Base-by-base conservation (phyloP, 2,113 vertebrate species). In the Nothocercus julius region DNA sequence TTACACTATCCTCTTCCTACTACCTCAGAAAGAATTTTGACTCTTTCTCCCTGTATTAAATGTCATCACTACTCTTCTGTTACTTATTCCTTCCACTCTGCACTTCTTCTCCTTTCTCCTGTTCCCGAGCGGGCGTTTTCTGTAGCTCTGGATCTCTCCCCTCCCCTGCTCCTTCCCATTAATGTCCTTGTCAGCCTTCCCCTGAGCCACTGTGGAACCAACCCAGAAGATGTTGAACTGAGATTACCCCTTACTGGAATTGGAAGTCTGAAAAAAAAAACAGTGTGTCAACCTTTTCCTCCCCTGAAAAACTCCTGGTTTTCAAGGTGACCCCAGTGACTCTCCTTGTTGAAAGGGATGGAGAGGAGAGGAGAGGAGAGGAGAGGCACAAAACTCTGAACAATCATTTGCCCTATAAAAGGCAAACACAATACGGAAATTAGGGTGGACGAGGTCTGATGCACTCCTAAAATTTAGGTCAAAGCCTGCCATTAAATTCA, bases 111-210 rank as follows among this genome's bases (percentile, higher is more conserved):
- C 96, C 97, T 98, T 97, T 77, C 93, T 96, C 0, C 73, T 97
- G 91, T 94, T 96, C 98, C 98, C 98, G 97, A 98, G 96, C 96
- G 80, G 95, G 97, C 97, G 97, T 96, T 98, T 98, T 98, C 96
- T 96, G 92, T 79, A 94, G 94, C 95, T 97, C 90, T 92, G 92
- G 96, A 96, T 96, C 85, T 97, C 92, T 96, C 51, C 63, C 75
- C 92, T 96, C 45, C 22, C 54, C 67, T 87, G 82, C 85, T 92
- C 19, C 36, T 87, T 38, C 69, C 92, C 85, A 56, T 96, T 98
- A 97, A 98, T 97, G 96, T 95, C 97, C 96, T 97, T 97, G 97
- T 97, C 97, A 98, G 92, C 87, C 97, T 94, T 95, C 95, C 95
- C 94, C 96, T 97, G 96, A 98, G 97, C 97, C 98, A 98, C 96